Evolutionary conservation across 2,797 vertebrate species (phyloP), one percentile per base, ranked within the genome.

Genomic region (Nyctibius grandis): DNA sequence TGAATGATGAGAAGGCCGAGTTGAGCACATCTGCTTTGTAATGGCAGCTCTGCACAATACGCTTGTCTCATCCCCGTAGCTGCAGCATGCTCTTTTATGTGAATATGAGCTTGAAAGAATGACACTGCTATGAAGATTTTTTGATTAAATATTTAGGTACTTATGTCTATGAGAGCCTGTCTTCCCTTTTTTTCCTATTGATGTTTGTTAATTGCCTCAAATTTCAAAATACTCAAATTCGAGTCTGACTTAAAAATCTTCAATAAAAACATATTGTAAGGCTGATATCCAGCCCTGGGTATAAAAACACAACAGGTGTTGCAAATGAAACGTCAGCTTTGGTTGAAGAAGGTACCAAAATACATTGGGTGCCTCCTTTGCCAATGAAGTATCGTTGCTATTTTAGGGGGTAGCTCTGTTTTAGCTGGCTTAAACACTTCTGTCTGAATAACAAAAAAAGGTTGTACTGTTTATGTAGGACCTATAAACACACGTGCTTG

Each of bases 41-140:
- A 34, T 33, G 45, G 34, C 65, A 85, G 61, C 74, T 72, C 69
- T 68, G 20, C 2, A 14, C n/a, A n/a, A 0, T 18, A 6, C 17
- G 45, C 19, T 61, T 2, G 0, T 70, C 57, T 73, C 20, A 9
- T n/a, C 54, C 69, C 42, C 0, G 0, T 6, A 44, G 63, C 1
- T 63, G 28, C 40, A 60, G 60, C 45, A n/a, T 33, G 28, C 14
- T 45, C 48, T 82, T 68, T 42, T 31, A 10, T 9, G 20, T 74
- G 67, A 67, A 17, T 25, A 3, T 23, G 47, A 68, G 17, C 47
- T 69, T 12, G 1, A 10, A 79, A 31, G 47, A 57, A 33, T 40
- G 25, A 15, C 45, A 68, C 33, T 8, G 60, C 5, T 25, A 15
- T 34, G 12, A 82, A 44, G 31, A 33, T 21, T 18, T 80, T 36